Evolutionary conservation across 2,888 invertebrate genomes (phyloP), one percentile per base, ranked within the genome.

Genomic region (Cantharis nigra): DNA sequence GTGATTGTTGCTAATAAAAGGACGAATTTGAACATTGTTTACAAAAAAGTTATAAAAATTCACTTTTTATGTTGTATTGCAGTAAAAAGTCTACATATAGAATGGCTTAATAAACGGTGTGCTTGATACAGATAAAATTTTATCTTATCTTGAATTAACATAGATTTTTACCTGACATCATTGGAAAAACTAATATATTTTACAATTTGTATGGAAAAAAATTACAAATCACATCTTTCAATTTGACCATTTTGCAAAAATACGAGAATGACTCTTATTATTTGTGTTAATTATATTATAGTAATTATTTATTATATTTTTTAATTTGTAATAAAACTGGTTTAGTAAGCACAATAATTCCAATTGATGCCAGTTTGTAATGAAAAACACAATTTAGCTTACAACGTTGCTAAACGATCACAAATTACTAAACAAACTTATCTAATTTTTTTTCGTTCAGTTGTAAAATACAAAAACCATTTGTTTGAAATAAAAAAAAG

Each of bases 1-100:
- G 74, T 63, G 28, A 65, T n/a, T 28, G 71, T 23, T 3, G 65
- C 20, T 49, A 74, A 62, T 33, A 71, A 3, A 74, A 71, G 30
- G 9, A 30, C 23, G 64, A 71, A 28, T 71, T 74, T 71, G 20
- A 74, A 33, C 77, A 77, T 77, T 10, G 33, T 77, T 67, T 67
- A 23, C 65, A 20, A 65, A 65, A 20, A 11, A n/a, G 4, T 65
- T 16, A 5, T n/a, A 20, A 23, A 67, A 67, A 9, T 49, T 49
- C 65, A n/a, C 23, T 67, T 23, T 65, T 23, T 67, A 11, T 67
- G 16, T 23, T 67, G 16, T 23, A 67, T 67, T 23, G 2, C 65
- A 67, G 65, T 7, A 67, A 67, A 67, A 67, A 67, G 65, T 26
- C 23, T 23, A 67, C 65, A 67, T 67, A 67, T 18, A 13, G 23